These are phyloP conservation scores for Diarsia brunnea DNA, from an alignment of 2,888 invertebrate species.

Conservation along the genomic window DNA sequence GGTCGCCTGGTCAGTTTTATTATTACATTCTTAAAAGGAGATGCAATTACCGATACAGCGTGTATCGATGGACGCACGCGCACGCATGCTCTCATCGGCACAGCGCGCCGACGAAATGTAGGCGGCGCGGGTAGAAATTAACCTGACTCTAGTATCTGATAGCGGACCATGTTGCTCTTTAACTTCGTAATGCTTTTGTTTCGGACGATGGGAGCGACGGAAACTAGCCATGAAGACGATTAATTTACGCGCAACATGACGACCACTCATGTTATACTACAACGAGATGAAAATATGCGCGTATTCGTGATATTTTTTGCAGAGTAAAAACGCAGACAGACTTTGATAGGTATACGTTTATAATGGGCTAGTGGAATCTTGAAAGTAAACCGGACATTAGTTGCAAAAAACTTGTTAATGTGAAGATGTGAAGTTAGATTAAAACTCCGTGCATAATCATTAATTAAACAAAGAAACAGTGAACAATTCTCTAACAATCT, in stretches of 20 bases:
- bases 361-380: slow-evolving; percentile 4
- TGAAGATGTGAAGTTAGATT: slow-evolving; percentile 6
- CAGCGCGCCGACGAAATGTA: slow-evolving; percentile 78
- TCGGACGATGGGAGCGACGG: slow-evolving; percentile 62
- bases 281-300: slow-evolving; percentile 45
- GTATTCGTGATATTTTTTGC: slow-evolving; percentile 41
- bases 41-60: slow-evolving; percentile 83
- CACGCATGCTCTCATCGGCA: slow-evolving; percentile 64
- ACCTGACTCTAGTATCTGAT: slow-evolving; percentile 70
- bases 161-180: slow-evolving; percentile 67
- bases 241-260: slow-evolving; percentile 72
- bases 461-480: slow-evolving; percentile 29
- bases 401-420: slow-evolving; percentile 6
- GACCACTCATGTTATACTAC: slow-evolving; percentile 51
- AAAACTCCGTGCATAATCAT: slow-evolving; percentile 5
- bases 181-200: slow-evolving; percentile 68
- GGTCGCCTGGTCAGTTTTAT: slow-evolving; percentile 63
- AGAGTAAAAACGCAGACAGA: slow-evolving; percentile 3
- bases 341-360: slow-evolving; percentile 4
- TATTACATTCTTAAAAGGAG: slow-evolving; percentile 66
- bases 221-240: slow-evolving; percentile 75
- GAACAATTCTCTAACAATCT: slow-evolving; percentile 3
- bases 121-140: slow-evolving; percentile 78
- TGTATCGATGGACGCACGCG: slow-evolving; percentile 70
- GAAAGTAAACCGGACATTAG: slow-evolving; percentile 17